Evolutionary conservation across 2,113 vertebrate species (phyloP), one percentile per base, ranked within the genome.

Genomic region (Phrynocephalus versicolor): DNA sequence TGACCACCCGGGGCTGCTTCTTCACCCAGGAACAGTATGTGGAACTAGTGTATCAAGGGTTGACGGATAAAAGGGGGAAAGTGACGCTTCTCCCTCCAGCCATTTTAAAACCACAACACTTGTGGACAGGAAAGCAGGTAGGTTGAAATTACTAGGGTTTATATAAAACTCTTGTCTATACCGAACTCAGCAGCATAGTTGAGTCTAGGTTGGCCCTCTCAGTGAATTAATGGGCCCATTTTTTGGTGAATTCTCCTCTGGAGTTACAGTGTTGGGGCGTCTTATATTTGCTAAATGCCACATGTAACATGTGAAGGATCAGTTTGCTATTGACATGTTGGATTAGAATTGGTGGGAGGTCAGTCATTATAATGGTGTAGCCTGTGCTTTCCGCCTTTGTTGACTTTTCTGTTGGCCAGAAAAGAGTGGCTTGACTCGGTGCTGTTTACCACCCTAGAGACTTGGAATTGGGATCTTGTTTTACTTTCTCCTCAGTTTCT

Each of bases 121-220:
- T 99, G 3, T 99, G 99, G 99, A 98, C 98, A 1, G 99, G 99
- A 79, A 99, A 99, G 83, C 98, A 99, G 98, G 99, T 99, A 94
- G 12, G 74, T 90, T 39, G 83, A 88, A 0, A 64, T 35, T 65
- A 85, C 2, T 67, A 55, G 18, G 5, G 18, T 79, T 57, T 74
- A 84, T 80, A 87, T 35, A 76, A 67, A 81, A 15, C 3, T n/a
- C n/a, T n/a, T 5, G 5, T 0, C 67, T 60, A 6, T 64, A 78
- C 2, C 45, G 30, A 45, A 85, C 35, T 13, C 51, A 88, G 10
- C 23, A 64, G 60, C 37, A 33, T 45, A 55, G 6, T 81, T 0
- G 15, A 65, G 33, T 23, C 72, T n/a, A 58, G 86, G 75, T 0
- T 1, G 71, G 25, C 14, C 25, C 27, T 25, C 14, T 41, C 27